A percentile compares a stretch with the other conserved stretches of the same genome.
phyloP scores from a whole-genome alignment of 1,140 invertebrate genomes.

The Halesus radiatus region DNA sequence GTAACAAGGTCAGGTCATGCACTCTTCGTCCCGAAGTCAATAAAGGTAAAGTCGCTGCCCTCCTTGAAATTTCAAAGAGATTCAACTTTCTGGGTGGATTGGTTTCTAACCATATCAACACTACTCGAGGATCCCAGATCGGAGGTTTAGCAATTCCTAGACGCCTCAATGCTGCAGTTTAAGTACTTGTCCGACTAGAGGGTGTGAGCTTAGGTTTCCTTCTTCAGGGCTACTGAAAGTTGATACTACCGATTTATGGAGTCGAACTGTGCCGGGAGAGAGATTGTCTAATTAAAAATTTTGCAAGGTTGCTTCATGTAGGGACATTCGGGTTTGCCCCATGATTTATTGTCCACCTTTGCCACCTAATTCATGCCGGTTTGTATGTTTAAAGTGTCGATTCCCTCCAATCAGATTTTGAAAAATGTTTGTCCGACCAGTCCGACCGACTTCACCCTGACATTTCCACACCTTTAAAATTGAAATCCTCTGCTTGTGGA shows the following conservation, averaged over 20 bases:
- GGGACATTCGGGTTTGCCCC: neutral
- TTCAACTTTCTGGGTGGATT: neutral
- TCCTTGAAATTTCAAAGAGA: no score
- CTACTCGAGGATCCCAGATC: no score
- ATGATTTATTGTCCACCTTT: neutral
- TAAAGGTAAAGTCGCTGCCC: no score
- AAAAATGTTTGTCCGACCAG: constrained; percentile 53
- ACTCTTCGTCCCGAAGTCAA: no score
- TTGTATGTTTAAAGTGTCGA: no score
- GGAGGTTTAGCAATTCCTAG: neutral
- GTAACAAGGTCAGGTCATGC: no score
- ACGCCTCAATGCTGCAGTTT: neutral
- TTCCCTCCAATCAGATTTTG: constrained; percentile 47
- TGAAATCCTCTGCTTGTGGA: constrained; percentile 51
- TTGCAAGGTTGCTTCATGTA: neutral
- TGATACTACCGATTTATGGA: neutral
- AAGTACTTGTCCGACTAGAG: neutral
- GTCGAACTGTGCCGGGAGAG: neutral
- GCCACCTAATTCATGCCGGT: constrained; percentile 53
- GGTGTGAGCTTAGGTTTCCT: neutral
- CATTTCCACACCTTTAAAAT: constrained; percentile 60
- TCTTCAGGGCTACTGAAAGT: neutral
- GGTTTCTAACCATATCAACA: neutral
- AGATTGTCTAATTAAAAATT: neutral
- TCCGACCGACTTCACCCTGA: constrained; percentile 55